phyloP scores from a whole-genome alignment of 2,797 vertebrate species.

The Phrynocephalus guinanensis region DNA sequence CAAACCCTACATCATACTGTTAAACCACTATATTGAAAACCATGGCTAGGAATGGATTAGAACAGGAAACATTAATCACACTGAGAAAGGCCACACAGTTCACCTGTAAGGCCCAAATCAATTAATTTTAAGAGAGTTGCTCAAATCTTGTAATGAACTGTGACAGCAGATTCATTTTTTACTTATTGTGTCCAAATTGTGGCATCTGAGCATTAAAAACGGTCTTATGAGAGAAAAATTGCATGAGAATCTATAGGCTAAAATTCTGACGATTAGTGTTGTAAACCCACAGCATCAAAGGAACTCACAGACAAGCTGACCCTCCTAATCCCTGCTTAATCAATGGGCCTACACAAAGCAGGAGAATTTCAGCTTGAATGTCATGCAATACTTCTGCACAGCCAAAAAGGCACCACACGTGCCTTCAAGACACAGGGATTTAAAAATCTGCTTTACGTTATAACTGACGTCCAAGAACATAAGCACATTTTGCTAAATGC shows the following conservation, averaged over 20 bases:
- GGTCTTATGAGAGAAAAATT: neutral
- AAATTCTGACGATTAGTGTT: no score
- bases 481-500: conserved; percentile 18
- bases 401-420: neutral
- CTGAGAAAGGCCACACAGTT: neutral
- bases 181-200: neutral
- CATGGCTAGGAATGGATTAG: neutral
- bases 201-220: neutral
- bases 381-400: no score
- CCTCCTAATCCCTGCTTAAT: no score
- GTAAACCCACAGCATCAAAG: no score
- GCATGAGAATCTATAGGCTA: neutral
- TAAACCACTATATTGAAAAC: neutral
- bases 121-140: neutral
- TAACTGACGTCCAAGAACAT: conserved; percentile 20
- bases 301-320: no score
- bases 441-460: conserved; percentile 18
- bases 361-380: neutral
- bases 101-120: neutral
- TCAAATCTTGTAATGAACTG: neutral
- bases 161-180: neutral
- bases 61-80: neutral
- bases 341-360: neutral
- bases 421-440: neutral
- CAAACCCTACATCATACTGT: no score